Evolutionary conservation across 1,140 invertebrate genomes (phyloP).

Genomic region (Babylonia areolata): DNA sequence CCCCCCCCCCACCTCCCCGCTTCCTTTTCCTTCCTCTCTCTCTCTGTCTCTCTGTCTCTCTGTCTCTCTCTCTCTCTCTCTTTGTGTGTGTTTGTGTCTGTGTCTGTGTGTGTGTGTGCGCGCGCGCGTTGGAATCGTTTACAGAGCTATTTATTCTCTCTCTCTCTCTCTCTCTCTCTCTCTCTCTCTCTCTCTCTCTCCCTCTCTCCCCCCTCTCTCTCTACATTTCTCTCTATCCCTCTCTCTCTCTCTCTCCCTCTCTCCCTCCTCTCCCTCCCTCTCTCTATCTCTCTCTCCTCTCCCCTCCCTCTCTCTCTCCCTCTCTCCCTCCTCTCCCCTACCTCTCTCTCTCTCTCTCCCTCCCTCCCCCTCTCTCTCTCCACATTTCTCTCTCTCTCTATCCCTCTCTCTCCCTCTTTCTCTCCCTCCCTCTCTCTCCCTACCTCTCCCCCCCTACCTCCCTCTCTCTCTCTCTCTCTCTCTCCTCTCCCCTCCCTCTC

Average conservation of each 20-base stretch:
- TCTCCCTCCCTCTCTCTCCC: too few species aligned
- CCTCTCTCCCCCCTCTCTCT: too few species aligned
- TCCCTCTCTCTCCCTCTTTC: slow-evolving; percentile 26
- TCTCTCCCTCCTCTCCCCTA: background rate
- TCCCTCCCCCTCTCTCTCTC: too few species aligned
- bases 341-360: too few species aligned
- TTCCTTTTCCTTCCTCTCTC: background rate
- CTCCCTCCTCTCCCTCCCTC: background rate
- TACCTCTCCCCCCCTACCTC: too few species aligned
- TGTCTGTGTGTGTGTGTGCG: background rate
- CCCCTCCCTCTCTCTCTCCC: background rate
- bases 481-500: too few species aligned
- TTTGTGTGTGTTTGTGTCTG: background rate
- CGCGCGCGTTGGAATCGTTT: too few species aligned
- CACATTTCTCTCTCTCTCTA: too few species aligned
- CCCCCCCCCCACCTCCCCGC: background rate
- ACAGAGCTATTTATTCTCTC: background rate
- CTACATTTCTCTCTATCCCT: too few species aligned
- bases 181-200: too few species aligned
- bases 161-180: background rate
- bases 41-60: slow-evolving; percentile 1
- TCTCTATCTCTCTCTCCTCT: too few species aligned
- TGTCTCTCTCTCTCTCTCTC: background rate
- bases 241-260: slow-evolving; percentile 9
- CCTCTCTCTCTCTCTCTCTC: too few species aligned